A percentile compares a stretch with the other conserved stretches of the same genome.
Evolutionary conservation across 1,140 invertebrate genomes (phyloP).

Genomic region (Coelopa frigida): DNA sequence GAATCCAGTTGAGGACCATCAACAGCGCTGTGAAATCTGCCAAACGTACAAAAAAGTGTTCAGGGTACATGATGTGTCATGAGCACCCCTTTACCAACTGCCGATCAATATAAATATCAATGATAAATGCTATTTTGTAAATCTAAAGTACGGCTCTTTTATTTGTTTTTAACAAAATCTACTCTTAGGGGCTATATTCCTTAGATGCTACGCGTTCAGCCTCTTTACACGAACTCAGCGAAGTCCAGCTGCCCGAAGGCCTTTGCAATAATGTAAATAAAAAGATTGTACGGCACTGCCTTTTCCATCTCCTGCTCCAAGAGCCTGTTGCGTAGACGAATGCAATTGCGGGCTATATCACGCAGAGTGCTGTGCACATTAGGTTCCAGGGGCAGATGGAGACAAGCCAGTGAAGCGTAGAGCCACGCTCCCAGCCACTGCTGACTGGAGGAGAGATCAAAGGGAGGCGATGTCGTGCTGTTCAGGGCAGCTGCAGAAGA

Average conservation of each 20-base stretch:
- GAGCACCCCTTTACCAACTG: no score
- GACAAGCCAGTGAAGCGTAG: slow-evolving; percentile 30
- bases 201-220: no score
- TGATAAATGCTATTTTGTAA: no score
- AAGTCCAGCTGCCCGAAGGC: slow-evolving; percentile 35
- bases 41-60: slow-evolving; percentile 1
- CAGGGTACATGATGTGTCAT: background rate
- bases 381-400: slow-evolving; percentile 37
- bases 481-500: background rate
- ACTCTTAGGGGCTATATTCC: background rate
- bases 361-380: slow-evolving; percentile 34
- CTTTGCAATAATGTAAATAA: slow-evolving; percentile 29
- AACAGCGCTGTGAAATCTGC: slow-evolving; percentile 7
- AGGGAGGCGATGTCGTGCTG: background rate
- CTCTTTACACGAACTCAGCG: slow-evolving; percentile 14
- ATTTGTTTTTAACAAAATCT: no score
- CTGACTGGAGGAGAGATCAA: slow-evolving; percentile 24
- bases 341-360: slow-evolving; percentile 29
- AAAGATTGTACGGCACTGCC: slow-evolving; percentile 36
- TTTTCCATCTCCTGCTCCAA: slow-evolving; percentile 17
- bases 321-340: slow-evolving; percentile 24
- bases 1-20: background rate
- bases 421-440: slow-evolving; percentile 37
- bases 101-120: no score
- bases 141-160: no score